Conservation (phyloP, 2,113 vertebrate genomes). For the Phylloscopus trochiloides region DNA sequence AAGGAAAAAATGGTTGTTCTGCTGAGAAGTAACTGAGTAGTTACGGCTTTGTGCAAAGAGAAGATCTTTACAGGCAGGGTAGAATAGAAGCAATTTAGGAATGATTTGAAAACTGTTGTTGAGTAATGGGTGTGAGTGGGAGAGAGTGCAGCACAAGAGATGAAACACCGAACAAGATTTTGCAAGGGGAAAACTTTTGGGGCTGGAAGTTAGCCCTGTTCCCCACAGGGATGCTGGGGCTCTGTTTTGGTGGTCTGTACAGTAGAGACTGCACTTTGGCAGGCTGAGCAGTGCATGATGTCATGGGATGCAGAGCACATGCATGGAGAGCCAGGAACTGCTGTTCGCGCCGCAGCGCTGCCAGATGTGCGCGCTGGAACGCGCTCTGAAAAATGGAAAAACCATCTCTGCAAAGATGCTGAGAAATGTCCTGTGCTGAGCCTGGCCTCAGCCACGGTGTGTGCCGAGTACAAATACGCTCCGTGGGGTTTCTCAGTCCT, state of each 20-base stretch:
- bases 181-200: conserved; percentile 42
- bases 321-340: conserved; percentile 45
- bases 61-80: neutral
- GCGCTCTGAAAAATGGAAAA: conserved; percentile 53
- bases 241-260: conserved; percentile 76
- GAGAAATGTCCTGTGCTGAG: conserved; percentile 57
- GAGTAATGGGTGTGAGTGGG: neutral
- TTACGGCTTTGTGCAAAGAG: neutral
- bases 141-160: conserved; percentile 8
- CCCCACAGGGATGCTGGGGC: conserved; percentile 50
- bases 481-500: conserved; percentile 16
- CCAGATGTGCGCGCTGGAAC: conserved; percentile 66
- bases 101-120: neutral
- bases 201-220: conserved; percentile 33
- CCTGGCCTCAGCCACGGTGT: conserved; percentile 29
- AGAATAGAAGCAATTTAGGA: neutral
- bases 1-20: neutral
- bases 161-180: conserved; percentile 49
- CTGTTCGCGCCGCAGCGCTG: conserved; percentile 49
- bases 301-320: conserved; percentile 72
- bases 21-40: neutral
- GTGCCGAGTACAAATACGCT: conserved; percentile 26
- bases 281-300: conserved; percentile 59
- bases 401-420: conserved; percentile 49
- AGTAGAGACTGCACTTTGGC: conserved; percentile 66